Percentiles rank a stretch among this genome's conserved stretches.
Evolutionary conservation across 2,113 vertebrate species (phyloP).

Genomic region (Anhinga rufa): DNA sequence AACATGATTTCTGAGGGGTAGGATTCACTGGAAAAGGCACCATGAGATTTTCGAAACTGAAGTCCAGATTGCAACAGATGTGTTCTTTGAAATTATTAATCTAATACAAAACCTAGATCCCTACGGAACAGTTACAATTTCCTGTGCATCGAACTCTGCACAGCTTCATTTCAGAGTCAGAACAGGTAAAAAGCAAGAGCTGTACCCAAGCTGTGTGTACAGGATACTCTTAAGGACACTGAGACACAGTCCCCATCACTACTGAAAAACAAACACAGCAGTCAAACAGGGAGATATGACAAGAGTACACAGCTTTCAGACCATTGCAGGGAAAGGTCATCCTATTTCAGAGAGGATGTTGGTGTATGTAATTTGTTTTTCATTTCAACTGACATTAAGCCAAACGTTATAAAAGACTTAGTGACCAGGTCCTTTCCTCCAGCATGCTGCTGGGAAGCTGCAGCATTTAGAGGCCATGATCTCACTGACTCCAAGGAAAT

Average conservation of each 20-base stretch:
- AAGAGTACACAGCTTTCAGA: not conserved
- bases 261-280: not conserved
- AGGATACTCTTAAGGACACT: not conserved
- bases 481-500: not conserved
- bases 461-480: not conserved
- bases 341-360: not conserved
- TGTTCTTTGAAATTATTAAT: not conserved
- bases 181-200: not conserved
- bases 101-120: not conserved
- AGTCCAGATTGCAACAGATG: not conserved
- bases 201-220: not conserved
- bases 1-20: not conserved
- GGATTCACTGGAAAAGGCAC: not conserved
- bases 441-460: not conserved
- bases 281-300: not conserved
- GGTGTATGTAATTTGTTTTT: not conserved
- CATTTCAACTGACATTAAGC: not conserved
- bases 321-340: not conserved
- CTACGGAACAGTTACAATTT: not conserved
- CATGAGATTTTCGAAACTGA: not conserved
- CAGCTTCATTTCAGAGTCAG: not conserved
- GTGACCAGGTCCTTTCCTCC: not conserved
- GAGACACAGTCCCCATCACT: not conserved
- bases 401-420: not conserved
- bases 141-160: not conserved